A percentile compares a stretch with the other conserved stretches of the same genome.
Evolutionary conservation across 2,888 invertebrate species (phyloP).

Genomic region (Lithophane ornitopus): DNA sequence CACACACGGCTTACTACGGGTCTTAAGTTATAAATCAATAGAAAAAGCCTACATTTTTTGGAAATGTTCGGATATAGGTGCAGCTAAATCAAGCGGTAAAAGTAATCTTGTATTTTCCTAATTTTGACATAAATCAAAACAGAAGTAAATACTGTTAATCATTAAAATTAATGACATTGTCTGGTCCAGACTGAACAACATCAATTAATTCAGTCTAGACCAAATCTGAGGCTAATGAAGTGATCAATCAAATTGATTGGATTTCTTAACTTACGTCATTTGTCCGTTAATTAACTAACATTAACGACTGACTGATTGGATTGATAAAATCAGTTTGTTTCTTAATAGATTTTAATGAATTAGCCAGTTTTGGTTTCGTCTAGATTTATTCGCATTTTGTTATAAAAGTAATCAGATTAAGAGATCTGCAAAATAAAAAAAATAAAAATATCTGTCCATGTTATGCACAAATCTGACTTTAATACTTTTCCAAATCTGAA

Average conservation of each 20-base stretch:
- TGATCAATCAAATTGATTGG: conserved; percentile 54
- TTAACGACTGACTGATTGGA: conserved; percentile 25
- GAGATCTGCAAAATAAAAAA: no score
- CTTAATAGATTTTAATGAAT: conserved; percentile 9
- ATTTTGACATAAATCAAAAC: neutral
- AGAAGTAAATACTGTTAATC: conserved; percentile 5
- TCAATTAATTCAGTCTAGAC: conserved; percentile 41
- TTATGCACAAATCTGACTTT: no score
- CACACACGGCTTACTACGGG: no score
- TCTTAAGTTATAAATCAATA: no score
- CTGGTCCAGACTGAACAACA: neutral
- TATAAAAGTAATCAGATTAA: neutral
- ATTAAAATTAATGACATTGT: conserved; percentile 8
- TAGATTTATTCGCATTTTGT: neutral
- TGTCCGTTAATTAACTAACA: conserved; percentile 31
- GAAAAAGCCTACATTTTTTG: no score
- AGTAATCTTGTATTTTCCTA: neutral
- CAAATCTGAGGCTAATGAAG: conserved; percentile 42
- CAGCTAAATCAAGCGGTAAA: neutral
- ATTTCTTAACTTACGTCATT: conserved; percentile 37
- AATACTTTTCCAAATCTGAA: no score
- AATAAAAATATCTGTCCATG: no score
- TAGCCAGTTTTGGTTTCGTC: neutral
- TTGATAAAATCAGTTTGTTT: neutral
- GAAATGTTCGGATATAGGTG: no score